Percentiles rank a stretch among this genome's conserved stretches.
Evolutionary conservation across 2,888 invertebrate species (phyloP).

Genomic region (Troilus luridus): DNA sequence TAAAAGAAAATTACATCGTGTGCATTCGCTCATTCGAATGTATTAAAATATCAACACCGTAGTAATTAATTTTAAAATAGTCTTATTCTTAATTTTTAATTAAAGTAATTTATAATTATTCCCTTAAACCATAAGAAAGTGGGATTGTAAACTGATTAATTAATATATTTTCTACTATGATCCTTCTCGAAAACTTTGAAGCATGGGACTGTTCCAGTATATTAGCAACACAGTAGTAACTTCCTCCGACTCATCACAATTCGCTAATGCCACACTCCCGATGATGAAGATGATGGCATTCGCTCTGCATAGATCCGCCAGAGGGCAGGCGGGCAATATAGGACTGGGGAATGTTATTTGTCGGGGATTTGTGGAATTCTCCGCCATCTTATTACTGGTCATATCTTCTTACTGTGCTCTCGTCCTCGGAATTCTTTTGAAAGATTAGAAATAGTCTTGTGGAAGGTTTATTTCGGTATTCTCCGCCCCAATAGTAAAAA

Average conservation of each 20-base stretch:
- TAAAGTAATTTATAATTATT: too few species aligned
- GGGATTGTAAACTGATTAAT: too few species aligned
- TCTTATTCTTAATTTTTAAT: too few species aligned
- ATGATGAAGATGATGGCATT: not conserved
- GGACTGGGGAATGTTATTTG: slow-evolving; percentile 18
- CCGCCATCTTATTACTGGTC: slow-evolving; percentile 36
- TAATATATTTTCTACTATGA: not conserved
- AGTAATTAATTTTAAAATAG: too few species aligned
- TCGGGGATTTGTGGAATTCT: slow-evolving; percentile 29
- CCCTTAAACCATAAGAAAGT: too few species aligned
- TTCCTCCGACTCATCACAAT: not conserved
- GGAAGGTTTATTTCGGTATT: not conserved
- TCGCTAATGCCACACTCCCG: not conserved
- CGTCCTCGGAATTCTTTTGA: not conserved
- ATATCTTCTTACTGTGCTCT: not conserved
- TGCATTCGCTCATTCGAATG: too few species aligned
- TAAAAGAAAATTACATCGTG: too few species aligned
- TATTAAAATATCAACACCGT: too few species aligned
- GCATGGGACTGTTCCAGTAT: not conserved
- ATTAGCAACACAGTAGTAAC: not conserved
- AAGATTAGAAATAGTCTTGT: slow-evolving; percentile 22
- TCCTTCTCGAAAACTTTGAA: not conserved
- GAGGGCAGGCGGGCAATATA: slow-evolving; percentile 9
- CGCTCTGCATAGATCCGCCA: not conserved
- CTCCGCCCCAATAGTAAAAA: not conserved